Conservation (phyloP, 2,888 invertebrate genomes). For the Mythimna pallens region DNA sequence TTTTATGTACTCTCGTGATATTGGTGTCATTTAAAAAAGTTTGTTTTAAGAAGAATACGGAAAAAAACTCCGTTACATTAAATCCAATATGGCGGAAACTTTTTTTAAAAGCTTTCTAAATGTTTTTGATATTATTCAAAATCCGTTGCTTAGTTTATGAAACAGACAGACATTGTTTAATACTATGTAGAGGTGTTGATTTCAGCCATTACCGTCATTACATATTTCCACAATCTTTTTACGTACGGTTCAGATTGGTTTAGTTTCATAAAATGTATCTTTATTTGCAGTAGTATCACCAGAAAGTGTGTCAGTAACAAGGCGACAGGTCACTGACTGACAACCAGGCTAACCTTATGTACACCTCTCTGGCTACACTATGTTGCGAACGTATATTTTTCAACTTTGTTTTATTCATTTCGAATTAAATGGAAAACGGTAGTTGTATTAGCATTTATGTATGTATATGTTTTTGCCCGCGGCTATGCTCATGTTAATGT, state of each 20-base stretch:
- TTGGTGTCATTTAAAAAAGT: no score
- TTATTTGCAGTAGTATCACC: constrained; percentile 30
- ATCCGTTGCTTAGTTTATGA: no score
- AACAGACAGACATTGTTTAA: no score
- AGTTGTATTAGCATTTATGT: not conserved
- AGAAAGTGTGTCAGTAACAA: constrained; percentile 54
- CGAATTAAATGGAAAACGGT: constrained; percentile 20
- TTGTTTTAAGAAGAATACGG: no score
- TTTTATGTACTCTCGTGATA: no score
- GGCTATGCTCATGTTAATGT: no score
- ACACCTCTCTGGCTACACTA: constrained; percentile 10
- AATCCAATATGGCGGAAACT: no score
- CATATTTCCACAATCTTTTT: not conserved
- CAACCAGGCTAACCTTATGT: constrained; percentile 20
- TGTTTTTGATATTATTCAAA: no score
- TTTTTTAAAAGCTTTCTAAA: no score
- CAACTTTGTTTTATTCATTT: constrained; percentile 18
- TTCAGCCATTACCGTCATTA: not conserved
- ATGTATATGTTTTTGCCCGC: not conserved
- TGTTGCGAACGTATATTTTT: constrained; percentile 41
- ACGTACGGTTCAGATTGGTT: not conserved
- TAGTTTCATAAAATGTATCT: constrained; percentile 34
- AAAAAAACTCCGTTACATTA: no score
- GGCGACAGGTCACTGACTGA: constrained; percentile 46
- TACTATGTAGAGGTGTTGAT: no score